These are phyloP conservation scores for Acrobasis consociella DNA, from an alignment of 2,888 invertebrate species.

Conservation along the genomic window DNA sequence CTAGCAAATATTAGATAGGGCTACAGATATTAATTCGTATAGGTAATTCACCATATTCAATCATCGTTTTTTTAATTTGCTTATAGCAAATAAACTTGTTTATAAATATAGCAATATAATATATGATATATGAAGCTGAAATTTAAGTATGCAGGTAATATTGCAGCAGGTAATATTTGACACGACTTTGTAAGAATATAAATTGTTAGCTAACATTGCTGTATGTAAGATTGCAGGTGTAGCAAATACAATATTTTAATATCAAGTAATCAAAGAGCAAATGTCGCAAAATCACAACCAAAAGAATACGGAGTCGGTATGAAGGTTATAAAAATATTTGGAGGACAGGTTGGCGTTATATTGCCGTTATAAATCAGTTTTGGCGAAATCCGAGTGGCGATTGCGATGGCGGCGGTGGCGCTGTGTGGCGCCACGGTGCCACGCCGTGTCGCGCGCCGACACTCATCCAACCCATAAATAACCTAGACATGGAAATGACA, in stretches of 20 bases:
- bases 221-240: too few species aligned
- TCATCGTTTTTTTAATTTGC: too few species aligned
- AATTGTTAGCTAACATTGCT: too few species aligned
- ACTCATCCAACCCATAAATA: constrained; percentile 26
- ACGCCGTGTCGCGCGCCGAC: constrained; percentile 36
- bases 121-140: too few species aligned
- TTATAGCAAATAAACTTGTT: too few species aligned
- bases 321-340: constrained; percentile 77
- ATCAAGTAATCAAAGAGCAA: constrained; percentile 47
- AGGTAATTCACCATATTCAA: too few species aligned
- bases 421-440: constrained; percentile 53
- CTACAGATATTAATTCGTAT: too few species aligned
- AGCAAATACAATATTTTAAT: constrained; percentile 14
- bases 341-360: constrained; percentile 77
- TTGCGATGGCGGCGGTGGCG: constrained; percentile 46
- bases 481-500: constrained; percentile 23
- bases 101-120: too few species aligned
- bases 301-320: constrained; percentile 50
- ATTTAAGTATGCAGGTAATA: too few species aligned
- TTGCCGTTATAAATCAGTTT: constrained; percentile 78
- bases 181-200: too few species aligned
- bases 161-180: too few species aligned
- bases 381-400: constrained; percentile 57
- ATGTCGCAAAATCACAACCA: constrained; percentile 52
- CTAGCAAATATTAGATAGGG: too few species aligned